These are phyloP conservation scores for Perca schrenkii DNA, from an alignment of 2,113 vertebrate species.

Conservation along the genomic window DNA sequence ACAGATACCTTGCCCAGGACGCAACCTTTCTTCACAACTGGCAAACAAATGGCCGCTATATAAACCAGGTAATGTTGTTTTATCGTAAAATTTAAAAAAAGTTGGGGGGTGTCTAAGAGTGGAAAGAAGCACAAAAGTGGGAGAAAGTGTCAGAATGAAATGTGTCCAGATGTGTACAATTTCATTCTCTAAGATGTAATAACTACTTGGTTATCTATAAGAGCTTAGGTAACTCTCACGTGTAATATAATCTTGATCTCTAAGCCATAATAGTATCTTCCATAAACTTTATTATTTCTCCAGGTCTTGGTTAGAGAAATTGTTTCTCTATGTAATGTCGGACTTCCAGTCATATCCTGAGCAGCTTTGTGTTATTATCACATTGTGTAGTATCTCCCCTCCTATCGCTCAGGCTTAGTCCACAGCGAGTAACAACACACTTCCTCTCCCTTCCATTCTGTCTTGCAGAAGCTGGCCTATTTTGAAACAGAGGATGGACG, in stretches of 20 bases:
- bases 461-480: conserved; percentile 68
- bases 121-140: not conserved
- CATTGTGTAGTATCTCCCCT: conserved; percentile 17
- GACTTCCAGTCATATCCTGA: conserved; percentile 61
- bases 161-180: conserved; percentile 7
- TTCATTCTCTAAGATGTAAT: conserved; percentile 61
- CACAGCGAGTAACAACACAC: conserved; percentile 26
- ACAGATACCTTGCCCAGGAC: conserved; percentile 5
- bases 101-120: not conserved
- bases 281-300: conserved; percentile 67
- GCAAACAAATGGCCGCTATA: conserved; percentile 69
- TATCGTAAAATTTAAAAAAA: not conserved
- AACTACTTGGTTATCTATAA: conserved; percentile 45
- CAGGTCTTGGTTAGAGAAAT: conserved; percentile 41
- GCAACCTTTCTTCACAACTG: conserved; percentile 47
- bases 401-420: conserved; percentile 10
- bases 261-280: conserved; percentile 38
- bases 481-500: conserved; percentile 51
- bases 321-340: conserved; percentile 61
- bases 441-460: conserved; percentile 7
- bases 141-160: conserved; percentile 11
- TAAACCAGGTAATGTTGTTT: conserved; percentile 66
- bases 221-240: conserved; percentile 39
- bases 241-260: conserved; percentile 50
- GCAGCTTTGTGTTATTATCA: conserved; percentile 33